phyloP scores from a whole-genome alignment of 1,140 invertebrate genomes.

The Dendroctonus ponderosae region DNA sequence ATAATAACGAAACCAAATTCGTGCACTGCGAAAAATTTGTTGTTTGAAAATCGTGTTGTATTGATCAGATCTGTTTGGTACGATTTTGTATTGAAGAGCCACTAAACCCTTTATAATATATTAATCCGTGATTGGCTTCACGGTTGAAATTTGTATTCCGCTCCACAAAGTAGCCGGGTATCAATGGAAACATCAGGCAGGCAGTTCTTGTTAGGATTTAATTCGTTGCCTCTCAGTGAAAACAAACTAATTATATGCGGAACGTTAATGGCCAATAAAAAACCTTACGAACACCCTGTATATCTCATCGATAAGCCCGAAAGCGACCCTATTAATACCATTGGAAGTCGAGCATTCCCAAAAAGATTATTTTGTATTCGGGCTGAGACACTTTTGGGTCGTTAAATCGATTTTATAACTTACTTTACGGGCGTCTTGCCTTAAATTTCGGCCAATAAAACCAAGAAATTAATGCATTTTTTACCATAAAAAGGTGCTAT shows the following conservation, averaged over 20 bases:
- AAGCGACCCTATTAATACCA: slow-evolving; percentile 26
- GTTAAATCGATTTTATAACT: slow-evolving; percentile 37
- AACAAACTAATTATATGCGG: not conserved
- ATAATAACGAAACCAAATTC: no score
- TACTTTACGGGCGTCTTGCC: slow-evolving; percentile 31
- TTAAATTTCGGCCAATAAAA: slow-evolving; percentile 32
- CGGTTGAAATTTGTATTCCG: not conserved
- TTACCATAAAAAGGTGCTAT: slow-evolving; percentile 35
- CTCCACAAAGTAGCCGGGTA: not conserved
- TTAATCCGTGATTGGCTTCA: not conserved
- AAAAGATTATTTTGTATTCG: slow-evolving; percentile 32
- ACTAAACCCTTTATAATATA: no score
- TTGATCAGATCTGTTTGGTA: no score
- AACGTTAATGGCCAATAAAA: slow-evolving; percentile 1
- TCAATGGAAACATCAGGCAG: no score
- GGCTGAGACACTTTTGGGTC: slow-evolving; percentile 32
- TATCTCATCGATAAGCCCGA: slow-evolving; percentile 17
- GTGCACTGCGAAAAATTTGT: no score
- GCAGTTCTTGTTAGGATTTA: no score
- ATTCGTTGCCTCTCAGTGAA: not conserved
- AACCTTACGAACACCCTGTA: slow-evolving; percentile 16
- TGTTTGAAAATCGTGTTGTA: no score
- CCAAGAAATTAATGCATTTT: slow-evolving; percentile 36
- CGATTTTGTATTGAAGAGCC: no score
- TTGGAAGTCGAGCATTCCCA: slow-evolving; percentile 14